A percentile compares a stretch with the other conserved stretches of the same genome.
phyloP scores from a whole-genome alignment of 2,888 invertebrate genomes.

The Drosophila ochracea region DNA sequence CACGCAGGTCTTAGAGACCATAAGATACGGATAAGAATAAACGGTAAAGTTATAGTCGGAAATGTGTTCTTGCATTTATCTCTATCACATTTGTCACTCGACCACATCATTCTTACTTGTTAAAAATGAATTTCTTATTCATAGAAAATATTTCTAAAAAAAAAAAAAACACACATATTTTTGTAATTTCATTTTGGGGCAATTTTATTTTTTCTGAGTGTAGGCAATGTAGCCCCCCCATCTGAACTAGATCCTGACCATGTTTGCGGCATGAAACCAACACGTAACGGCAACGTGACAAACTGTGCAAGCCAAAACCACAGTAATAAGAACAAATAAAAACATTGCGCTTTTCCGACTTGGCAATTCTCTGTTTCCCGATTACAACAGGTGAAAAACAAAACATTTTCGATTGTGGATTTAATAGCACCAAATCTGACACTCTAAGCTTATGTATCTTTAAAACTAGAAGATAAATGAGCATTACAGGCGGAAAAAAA shows the following conservation, averaged over 20 bases:
- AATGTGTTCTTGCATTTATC: neutral
- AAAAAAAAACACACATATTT: neutral
- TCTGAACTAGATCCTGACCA: constrained; percentile 35
- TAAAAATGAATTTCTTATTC: neutral
- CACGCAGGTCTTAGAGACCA: no score
- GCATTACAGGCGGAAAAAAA: neutral
- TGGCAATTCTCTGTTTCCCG: neutral
- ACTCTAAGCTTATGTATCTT: neutral
- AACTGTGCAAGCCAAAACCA: constrained; percentile 50
- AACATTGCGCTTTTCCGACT: neutral
- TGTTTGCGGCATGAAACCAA: constrained; percentile 13
- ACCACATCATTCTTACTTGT: neutral
- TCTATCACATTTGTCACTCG: no score
- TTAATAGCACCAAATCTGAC: neutral
- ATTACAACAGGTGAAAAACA: no score
- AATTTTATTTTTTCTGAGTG: neutral
- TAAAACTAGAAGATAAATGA: neutral
- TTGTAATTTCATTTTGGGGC: neutral
- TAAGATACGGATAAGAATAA: neutral
- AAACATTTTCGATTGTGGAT: neutral
- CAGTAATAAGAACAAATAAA: neutral
- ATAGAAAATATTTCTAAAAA: neutral
- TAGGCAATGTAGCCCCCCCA: constrained; percentile 43
- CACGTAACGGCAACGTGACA: constrained; percentile 71
- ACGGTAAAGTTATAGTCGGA: neutral